Evolutionary conservation across 2,888 invertebrate species (phyloP), one percentile per base, ranked within the genome.

Genomic region (Drosophila melanosoma): DNA sequence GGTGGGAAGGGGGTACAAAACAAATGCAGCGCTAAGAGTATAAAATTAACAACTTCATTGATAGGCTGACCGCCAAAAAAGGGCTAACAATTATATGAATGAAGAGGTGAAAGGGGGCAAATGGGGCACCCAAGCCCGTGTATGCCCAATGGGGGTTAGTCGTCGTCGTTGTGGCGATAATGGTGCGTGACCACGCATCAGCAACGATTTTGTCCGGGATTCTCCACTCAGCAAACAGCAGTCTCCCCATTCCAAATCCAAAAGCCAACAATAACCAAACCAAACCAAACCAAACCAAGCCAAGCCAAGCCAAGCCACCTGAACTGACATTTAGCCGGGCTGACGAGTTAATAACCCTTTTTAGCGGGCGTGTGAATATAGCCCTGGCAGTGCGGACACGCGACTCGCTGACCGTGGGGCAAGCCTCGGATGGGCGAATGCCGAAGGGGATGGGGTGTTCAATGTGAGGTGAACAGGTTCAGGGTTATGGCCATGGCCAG

Each of bases 301-400:
- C 54, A 56, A 56, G 0, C 26, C 54, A 56, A 56, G 20, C 45
- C 20, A 45, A 56, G 26, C 75, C 80, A 87, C 81, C 90, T 88
- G 83, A 88, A 76, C 86, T 83, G 83, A 88, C 89, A 84, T 84
- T 89, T 88, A 87, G 76, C 69, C 81, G 56, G 79, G 82, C 89
- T 91, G 92, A 92, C 91, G 89, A 91, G 91, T 91, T 91, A 92
- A 91, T 91, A 91, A 92, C 91, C 91, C 92, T 90, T 91, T 87
- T 91, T 91, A 92, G 90, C 91, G 91, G 91, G 68, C 85, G 83
- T 82, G 84, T 82, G 87, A 82, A 84, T 83, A 75, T 83, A 73
- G 75, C 69, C 56, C 69, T 36, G 65, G 35, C 52, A 59, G 17
- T 40, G 42, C 61, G 78, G 67, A 79, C 80, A 78, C 80, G 77